Evolutionary conservation across 1,140 invertebrate species (phyloP), one percentile per base, ranked within the genome.

Genomic region (Diorhabda elongata): DNA sequence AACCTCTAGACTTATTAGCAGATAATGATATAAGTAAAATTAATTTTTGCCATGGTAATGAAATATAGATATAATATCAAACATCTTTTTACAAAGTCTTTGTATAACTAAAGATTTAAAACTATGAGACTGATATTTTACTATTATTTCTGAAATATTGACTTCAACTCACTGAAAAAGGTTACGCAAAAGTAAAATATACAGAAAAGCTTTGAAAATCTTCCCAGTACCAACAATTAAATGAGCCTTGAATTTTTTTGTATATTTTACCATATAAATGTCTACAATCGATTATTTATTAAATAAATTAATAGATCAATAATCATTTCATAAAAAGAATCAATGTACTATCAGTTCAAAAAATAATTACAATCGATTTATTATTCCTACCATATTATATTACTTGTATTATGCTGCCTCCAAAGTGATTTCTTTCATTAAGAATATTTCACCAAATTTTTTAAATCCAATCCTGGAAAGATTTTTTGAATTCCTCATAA

Each of bases 41-140:
- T 66, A 69, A 77, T 58, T 81, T 78, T 69, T 81, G 80, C 69
- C 78, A 81, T 56, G 78, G 79, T 73, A 80, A 81, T 74, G 79
- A 81, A 74, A 77, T 80, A 58, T 80, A 79, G 73, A 44, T 8
- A 43, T 26, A 60, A 26, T 56, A 42, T 42, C 41, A 43, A 44
- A 65, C 57, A 59, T 26, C 58, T 9, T 64, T 26, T 61, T 45
- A 56, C 42, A 60, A 59, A 64, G n/a, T 60, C 56, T 69, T 64
- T 57, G 44, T 44, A 63, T 41, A 64, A 64, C 56, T 61, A 72
- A 69, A 62, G 57, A 69, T 69, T 70, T 70, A 42, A 68, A 70
- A 69, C 68, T 72, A 68, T 72, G 71, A 72, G 71, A 72, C 71
- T 72, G 71, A 72, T 67, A 26, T 68, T 68, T 58, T 72, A 72